Base-by-base conservation (phyloP, 1,140 invertebrate genomes). In the Zaprionus lachaisei region DNA sequence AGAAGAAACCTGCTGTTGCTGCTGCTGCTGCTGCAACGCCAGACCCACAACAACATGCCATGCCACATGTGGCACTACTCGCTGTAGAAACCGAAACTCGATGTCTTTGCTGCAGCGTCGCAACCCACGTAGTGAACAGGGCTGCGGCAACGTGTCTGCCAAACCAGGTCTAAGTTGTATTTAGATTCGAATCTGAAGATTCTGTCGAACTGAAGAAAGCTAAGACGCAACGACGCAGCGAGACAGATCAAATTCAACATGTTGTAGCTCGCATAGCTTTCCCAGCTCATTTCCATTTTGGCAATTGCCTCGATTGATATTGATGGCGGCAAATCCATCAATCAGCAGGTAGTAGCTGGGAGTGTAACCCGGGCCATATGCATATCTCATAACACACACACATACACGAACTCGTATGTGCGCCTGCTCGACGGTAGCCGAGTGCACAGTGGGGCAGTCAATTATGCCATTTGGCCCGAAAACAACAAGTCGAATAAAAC, bases 401-500 rank as follows among this genome's bases (percentile, higher is more conserved):
- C 15, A n/a, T 0, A 41, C 38, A 41, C 38, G 0, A 2, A 15
- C 38, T 2, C 15, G 14, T n/a, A 2, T n/a, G 14, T 7, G 6
- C 26, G 34, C 24, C 22, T 57, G 56, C 14, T 12, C 57, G 62
- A 64, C 65, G 49, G 63, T 74, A 60, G 62, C 62, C 58, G 37
- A 65, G 60, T 60, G 68, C 73, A 51, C 65, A 70, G 62, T 79
- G 68, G 63, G 63, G 58, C 67, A 80, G 81, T 84, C 85, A 90
- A 89, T 90, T 89, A 90, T 90, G 84, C 85, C 85, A 90, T 81
- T 89, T 89, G 84, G 79, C 81, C 81, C 85, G 77, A 89, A 86
- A 87, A 89, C 22, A 56, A 56, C 55, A 51, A 69, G 60, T 24
- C 73, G 38, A 51, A 60, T 67, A 44, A 70, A 62, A 72, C 51